Conservation (phyloP, 1,140 invertebrate species). For the Centruroides sculpturatus region DNA sequence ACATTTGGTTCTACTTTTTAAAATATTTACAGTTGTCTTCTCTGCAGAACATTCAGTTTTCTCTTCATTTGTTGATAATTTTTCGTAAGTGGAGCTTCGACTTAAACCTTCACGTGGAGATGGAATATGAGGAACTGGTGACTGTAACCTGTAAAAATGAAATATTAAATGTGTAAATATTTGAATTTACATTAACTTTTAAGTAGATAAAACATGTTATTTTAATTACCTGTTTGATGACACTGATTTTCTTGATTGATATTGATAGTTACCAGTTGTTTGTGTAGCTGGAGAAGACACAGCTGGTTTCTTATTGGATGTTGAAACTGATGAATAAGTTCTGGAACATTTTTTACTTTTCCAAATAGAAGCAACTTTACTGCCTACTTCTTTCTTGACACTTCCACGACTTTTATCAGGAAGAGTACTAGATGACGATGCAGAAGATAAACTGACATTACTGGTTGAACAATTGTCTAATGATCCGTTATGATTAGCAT, state of each 20-base stretch:
- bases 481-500: slow-evolving; percentile 16
- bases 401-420: slow-evolving; percentile 31
- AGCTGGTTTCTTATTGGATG: no score
- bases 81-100: slow-evolving; percentile 6
- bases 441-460: slow-evolving; percentile 30
- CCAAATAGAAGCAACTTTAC: slow-evolving; percentile 75
- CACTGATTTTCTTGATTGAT: no score
- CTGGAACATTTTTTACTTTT: slow-evolving; percentile 30
- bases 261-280: no score
- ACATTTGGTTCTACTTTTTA: no score
- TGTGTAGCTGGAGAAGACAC: no score
- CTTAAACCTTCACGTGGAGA: slow-evolving; percentile 5
- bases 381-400: slow-evolving; percentile 43
- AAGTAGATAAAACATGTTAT: no score
- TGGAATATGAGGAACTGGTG: neutral
- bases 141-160: no score
- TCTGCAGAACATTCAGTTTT: neutral
- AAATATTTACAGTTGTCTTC: no score
- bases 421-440: slow-evolving; percentile 17
- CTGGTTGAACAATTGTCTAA: slow-evolving; percentile 2
- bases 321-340: no score
- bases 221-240: no score
- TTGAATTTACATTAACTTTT: no score
- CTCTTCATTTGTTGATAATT: neutral
- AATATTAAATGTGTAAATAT: no score